A percentile compares a stretch with the other conserved stretches of the same genome.
Conservation (phyloP, 2,113 vertebrate genomes). For the Sorex araneus region DNA sequence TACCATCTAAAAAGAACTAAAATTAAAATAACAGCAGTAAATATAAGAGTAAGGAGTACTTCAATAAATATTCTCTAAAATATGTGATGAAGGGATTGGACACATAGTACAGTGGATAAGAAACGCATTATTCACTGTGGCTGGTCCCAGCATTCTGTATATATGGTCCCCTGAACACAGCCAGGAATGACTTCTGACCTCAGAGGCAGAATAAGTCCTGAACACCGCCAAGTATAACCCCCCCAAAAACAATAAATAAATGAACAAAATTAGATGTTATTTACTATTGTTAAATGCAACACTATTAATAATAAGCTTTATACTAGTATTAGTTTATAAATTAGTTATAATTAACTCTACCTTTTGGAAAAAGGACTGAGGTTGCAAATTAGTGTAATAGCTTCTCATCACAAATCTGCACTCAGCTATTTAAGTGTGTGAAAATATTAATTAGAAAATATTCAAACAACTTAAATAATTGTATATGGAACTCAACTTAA, state of each 20-base stretch:
- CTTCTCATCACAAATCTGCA: background rate
- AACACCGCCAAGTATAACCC: too few relatives aligned
- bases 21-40: too few relatives aligned
- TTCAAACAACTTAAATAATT: background rate
- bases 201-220: too few relatives aligned
- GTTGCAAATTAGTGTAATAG: background rate
- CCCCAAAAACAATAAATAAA: too few relatives aligned
- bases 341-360: background rate
- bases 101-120: too few relatives aligned
- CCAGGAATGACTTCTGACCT: too few relatives aligned
- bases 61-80: background rate
- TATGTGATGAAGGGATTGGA: background rate
- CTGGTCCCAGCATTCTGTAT: too few relatives aligned
- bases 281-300: background rate
- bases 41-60: background rate
- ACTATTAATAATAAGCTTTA: background rate
- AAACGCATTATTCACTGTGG: too few relatives aligned
- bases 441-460: conserved; percentile 26
- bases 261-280: background rate
- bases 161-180: too few relatives aligned
- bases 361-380: background rate
- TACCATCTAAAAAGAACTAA: background rate
- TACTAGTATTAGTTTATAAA: background rate
- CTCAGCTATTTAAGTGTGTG: background rate
- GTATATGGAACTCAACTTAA: background rate